Conservation (phyloP, 2,113 vertebrate genomes). For the Mus pahari region DNA sequence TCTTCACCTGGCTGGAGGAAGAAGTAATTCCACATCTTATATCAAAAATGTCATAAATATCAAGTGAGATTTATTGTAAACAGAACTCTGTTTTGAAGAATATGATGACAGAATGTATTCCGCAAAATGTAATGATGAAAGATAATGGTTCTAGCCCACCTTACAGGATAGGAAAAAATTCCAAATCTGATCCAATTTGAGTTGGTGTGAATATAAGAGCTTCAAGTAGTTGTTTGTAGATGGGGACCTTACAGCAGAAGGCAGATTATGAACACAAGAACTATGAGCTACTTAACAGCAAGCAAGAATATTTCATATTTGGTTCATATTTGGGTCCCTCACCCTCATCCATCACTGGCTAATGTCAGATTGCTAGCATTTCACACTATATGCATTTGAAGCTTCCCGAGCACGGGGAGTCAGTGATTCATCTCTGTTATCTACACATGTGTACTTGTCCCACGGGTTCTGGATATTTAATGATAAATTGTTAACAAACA, state of each 20-base stretch:
- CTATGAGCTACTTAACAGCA: neutral
- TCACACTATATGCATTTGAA: neutral
- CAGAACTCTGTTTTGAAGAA: neutral
- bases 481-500: constrained; percentile 26
- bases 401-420: neutral
- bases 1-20: neutral
- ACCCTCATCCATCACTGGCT: neutral
- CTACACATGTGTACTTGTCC: neutral
- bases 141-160: neutral
- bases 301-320: neutral
- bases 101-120: neutral
- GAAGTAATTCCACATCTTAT: neutral
- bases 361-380: neutral
- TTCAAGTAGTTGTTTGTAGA: neutral
- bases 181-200: neutral
- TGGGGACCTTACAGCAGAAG: neutral
- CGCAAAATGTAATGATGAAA: neutral
- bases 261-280: neutral
- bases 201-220: neutral
- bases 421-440: neutral
- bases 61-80: neutral
- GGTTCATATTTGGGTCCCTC: neutral
- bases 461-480: neutral
- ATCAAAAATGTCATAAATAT: constrained; percentile 17
- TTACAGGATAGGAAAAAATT: neutral